Evolutionary conservation across 2,113 vertebrate genomes (phyloP), one percentile per base, ranked within the genome.

Genomic region (Vulpes lagopus): DNA sequence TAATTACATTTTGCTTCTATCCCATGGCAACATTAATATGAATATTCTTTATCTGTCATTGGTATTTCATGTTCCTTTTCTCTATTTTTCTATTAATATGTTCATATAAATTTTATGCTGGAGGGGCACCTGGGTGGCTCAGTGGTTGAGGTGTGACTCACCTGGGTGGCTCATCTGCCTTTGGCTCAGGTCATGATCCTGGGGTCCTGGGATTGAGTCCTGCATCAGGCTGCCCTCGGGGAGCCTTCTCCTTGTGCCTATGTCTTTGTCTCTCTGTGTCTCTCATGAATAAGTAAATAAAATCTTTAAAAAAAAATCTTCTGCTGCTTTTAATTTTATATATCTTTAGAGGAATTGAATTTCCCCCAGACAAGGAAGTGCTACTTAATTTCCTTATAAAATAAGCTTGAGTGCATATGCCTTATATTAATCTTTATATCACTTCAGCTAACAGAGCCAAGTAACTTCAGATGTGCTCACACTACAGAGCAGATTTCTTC

Each of bases 351-450:
- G 73, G n/a, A 64, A 23, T 57, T 90, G n/a, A 90, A 53, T 89
- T 76, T 84, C 16, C 22, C 51, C 27, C 23, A 74, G 49, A 23
- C 22, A 38, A 89, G 59, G 27, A 79, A 38, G 2, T 60, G 82
- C 43, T 94, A 71, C 55, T 88, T 96, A 79, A 73, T 85, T 92
- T 74, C 14, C 20, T 89, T 59, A 25, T 88, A 65, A 92, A 92
- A 49, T 11, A 80, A 38, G 3, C n/a, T 81, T 94, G 11, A 57
- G 3, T 57, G 7, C 91, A 15, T 76, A 35, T 76, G 15, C 8
- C 3, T 81, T 67, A 27, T 85, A 20, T 90, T 89, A 80, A n/a
- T 15, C 43, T 92, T 89, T 89, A 65, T 88, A 89, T 85, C 38
- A 32, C 85, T 69, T 85, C 1, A n/a, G 51, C 71, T 69, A 53